Evolutionary conservation across 2,113 vertebrate species (phyloP).

Genomic region (Rostratula benghalensis): DNA sequence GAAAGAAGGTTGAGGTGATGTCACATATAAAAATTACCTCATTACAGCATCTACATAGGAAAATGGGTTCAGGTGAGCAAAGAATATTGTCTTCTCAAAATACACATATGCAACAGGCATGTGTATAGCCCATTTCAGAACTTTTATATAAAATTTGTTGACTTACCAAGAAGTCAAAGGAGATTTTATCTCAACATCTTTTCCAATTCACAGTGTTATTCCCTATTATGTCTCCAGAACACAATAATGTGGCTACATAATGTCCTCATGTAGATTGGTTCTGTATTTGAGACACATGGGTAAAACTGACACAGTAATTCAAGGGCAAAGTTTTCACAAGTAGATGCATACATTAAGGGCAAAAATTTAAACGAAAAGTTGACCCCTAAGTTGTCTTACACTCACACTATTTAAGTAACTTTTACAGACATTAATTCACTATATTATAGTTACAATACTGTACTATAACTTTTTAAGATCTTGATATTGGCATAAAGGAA

Average conservation of each 20-base stretch:
- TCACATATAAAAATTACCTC: not conserved
- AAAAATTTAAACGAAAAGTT: not conserved
- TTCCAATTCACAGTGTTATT: not conserved
- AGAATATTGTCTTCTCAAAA: not conserved
- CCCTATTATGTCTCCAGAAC: not conserved
- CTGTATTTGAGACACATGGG: not conserved
- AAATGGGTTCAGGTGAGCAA: not conserved
- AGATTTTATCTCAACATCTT: not conserved
- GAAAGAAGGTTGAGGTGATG: not conserved
- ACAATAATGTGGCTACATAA: not conserved
- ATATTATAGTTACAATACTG: not conserved
- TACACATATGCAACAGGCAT: not conserved
- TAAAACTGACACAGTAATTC: not conserved
- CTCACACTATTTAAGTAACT: not conserved
- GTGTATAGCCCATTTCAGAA: not conserved
- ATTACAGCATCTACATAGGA: not conserved
- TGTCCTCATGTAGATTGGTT: not conserved
- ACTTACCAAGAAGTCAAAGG: not conserved
- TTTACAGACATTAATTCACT: not conserved
- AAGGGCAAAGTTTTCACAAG: not conserved
- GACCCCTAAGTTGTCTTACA: not conserved
- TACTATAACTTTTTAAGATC: not conserved
- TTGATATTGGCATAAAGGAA: constrained; percentile 5
- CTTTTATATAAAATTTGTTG: not conserved
- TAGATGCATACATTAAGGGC: not conserved